phyloP scores from a whole-genome alignment of 2,888 invertebrate genomes.

The Cantharis nigra region DNA sequence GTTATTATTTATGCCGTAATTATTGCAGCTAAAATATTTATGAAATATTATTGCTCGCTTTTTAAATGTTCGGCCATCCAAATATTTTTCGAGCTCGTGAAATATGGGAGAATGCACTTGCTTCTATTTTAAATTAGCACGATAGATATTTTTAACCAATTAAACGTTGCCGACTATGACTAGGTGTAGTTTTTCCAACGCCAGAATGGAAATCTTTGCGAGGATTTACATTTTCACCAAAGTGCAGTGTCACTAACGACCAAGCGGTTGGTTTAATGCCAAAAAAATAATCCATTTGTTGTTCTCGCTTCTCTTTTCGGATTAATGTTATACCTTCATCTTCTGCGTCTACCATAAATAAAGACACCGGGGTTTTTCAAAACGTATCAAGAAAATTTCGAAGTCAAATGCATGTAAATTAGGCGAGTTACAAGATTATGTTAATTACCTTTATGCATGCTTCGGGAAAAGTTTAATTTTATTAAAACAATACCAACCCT shows the following conservation, averaged over 20 bases:
- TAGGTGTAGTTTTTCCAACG: background rate
- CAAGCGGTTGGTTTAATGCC: background rate
- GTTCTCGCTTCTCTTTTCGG: background rate
- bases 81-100: background rate
- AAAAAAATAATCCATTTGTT: background rate
- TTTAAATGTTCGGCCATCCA: background rate
- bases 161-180: background rate
- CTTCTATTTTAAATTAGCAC: background rate
- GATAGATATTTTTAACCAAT: background rate
- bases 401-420: slow-evolving; percentile 3
- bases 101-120: background rate
- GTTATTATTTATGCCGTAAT: background rate
- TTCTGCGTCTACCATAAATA: background rate
- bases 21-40: background rate
- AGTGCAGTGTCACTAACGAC: slow-evolving; percentile 1
- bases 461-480: background rate
- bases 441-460: background rate
- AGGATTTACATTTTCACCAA: background rate
- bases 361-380: background rate
- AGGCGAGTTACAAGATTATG: background rate
- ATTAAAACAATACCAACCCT: background rate
- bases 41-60: background rate
- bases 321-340: background rate
- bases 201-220: background rate
- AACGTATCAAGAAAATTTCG: background rate